Evolutionary conservation across 1,140 invertebrate genomes (phyloP).

Genomic region (Heliothis subflexa): DNA sequence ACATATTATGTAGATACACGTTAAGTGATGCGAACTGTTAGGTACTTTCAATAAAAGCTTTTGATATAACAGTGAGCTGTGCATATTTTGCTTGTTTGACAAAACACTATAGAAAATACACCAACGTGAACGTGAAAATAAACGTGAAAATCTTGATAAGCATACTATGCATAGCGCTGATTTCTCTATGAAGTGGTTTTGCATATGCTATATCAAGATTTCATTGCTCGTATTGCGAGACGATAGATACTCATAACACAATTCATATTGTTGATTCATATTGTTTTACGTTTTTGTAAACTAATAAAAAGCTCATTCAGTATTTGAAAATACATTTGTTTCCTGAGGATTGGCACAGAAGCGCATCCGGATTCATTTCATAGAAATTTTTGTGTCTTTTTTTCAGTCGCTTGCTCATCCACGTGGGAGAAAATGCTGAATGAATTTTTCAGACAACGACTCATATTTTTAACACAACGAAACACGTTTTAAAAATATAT

Average conservation of each 20-base stretch:
- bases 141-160: too few species aligned
- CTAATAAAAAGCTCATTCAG: conserved; percentile 14
- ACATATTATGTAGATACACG: too few species aligned
- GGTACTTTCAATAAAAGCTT: too few species aligned
- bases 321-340: conserved; percentile 8
- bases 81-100: too few species aligned
- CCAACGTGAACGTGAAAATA: too few species aligned
- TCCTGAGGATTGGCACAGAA: neutral
- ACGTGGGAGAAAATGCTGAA: neutral
- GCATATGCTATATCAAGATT: neutral
- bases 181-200: too few species aligned
- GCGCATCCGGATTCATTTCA: neutral
- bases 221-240: too few species aligned
- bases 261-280: conserved; percentile 5
- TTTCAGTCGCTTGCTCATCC: neutral
- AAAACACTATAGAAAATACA: too few species aligned
- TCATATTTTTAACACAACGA: conserved; percentile 1
- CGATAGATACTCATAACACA: neutral
- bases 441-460: neutral
- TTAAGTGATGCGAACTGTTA: too few species aligned
- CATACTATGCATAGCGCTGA: too few species aligned
- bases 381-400: conserved; percentile 15
- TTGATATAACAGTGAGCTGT: too few species aligned
- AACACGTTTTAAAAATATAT: neutral
- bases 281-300: neutral